Evolutionary conservation across 1,140 invertebrate species (phyloP), one percentile per base, ranked within the genome.

Genomic region (Delia radicum): DNA sequence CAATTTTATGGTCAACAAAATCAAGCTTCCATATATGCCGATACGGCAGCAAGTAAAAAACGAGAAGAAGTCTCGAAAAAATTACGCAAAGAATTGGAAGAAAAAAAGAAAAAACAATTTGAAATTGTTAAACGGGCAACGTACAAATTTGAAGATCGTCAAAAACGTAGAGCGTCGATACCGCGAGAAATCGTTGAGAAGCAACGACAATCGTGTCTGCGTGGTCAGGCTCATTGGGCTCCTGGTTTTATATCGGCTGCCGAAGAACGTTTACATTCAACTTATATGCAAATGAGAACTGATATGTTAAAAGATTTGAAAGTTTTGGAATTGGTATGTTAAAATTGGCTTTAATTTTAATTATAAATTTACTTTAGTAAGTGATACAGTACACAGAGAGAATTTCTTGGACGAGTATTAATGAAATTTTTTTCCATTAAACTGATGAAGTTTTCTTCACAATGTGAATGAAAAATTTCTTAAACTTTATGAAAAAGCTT

Each of bases 11-110:
- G 92, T 78, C 89, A 91, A 77, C 91, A 91, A 80, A 92, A 89
- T 79, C 88, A 89, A 74, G 89, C 88, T n/a, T 91, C 92, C 0
- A 88, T 94, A 26, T 94, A 92, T 79, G 91, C 91, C 79, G 92
- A 94, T 77, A 95, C 93, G 18, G 91, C 92, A 24, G 89, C 92
- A 2, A 93, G 85, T 69, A 85, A 86, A 46, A 85, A 85, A 21
- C 80, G 85, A 2, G 83, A 86, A 61, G 81, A 85, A 76, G 78
- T 82, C 0, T 80, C 85, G 0, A 80, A 80, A 3, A 84, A 85
- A 65, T 78, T 84, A 78, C 82, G 84, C 0, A 75, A 81, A 0
- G 80, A 84, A 75, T 79, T 86, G 28, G 81, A 83, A 76, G 81
- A 85, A 69, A 85, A 82, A 67, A 78, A 78, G 15, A 81, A 79